Conservation (phyloP, 2,888 invertebrate genomes). For the Orthonevra nobilis region DNA sequence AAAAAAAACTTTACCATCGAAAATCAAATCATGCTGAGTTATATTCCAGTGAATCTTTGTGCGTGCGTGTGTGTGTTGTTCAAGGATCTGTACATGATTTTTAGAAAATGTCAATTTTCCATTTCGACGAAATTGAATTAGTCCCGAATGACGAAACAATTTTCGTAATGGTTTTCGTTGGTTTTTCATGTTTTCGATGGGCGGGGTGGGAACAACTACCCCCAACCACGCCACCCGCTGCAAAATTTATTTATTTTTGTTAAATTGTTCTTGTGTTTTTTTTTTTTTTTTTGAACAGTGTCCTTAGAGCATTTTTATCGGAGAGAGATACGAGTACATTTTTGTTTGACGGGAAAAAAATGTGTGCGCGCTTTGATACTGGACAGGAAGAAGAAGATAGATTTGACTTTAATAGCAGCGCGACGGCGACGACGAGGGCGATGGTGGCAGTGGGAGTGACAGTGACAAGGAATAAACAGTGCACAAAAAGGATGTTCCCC, state of each 20-base stretch:
- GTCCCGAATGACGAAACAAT: slow-evolving; percentile 57
- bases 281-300: background rate
- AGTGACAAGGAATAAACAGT: slow-evolving; percentile 23
- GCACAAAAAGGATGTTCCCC: slow-evolving; percentile 12
- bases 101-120: slow-evolving; percentile 36
- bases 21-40: slow-evolving; percentile 8
- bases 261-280: background rate
- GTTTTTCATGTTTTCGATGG: slow-evolving; percentile 5
- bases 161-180: slow-evolving; percentile 44
- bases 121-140: slow-evolving; percentile 55
- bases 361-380: background rate
- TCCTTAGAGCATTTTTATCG: slow-evolving; percentile 24
- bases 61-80: background rate
- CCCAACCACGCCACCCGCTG: background rate
- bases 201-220: background rate
- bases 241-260: background rate
- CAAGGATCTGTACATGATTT: background rate
- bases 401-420: slow-evolving; percentile 32
- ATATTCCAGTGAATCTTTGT: background rate
- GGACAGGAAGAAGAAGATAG: slow-evolving; percentile 20
- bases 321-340: slow-evolving; percentile 24
- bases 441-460: background rate
- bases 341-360: background rate
- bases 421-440: background rate
- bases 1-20: background rate